These are phyloP conservation scores for Epinotia nisella DNA, from an alignment of 2,888 invertebrate genomes.

Conservation along the genomic window DNA sequence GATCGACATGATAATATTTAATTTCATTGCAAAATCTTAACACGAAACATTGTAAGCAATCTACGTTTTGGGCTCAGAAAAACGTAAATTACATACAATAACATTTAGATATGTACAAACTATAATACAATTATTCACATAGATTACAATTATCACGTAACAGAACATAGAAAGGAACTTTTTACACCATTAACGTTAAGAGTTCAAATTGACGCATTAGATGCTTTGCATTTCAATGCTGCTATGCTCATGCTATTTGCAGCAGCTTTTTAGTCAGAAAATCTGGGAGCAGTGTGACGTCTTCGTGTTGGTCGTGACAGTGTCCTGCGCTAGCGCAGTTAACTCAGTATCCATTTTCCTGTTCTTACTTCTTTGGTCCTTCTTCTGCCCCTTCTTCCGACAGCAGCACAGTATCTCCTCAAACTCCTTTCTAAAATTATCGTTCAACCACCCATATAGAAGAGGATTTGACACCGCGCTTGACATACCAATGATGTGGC, in stretches of 20 bases:
- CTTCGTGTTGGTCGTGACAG: constrained; percentile 75
- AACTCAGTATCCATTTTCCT: constrained; percentile 78
- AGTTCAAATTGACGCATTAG: constrained; percentile 65
- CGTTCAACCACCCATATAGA: constrained; percentile 96
- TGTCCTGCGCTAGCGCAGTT: constrained; percentile 75
- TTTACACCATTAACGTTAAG: constrained; percentile 60
- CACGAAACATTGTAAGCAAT: constrained; percentile 50
- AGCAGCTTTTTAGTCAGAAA: constrained; percentile 83
- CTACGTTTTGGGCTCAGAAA: constrained; percentile 81
- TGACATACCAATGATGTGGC: constrained; percentile 89
- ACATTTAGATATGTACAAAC: constrained; percentile 39
- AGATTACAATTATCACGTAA: constrained; percentile 49
- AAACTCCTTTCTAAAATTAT: constrained; percentile 96
- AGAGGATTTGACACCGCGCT: constrained; percentile 96
- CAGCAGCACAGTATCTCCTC: constrained; percentile 89
- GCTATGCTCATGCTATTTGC: constrained; percentile 74
- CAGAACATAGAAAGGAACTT: constrained; percentile 64
- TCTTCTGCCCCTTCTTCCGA: constrained; percentile 65
- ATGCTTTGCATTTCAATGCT: constrained; percentile 74
- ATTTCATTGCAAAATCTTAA: constrained; percentile 39
- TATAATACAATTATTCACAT: constrained; percentile 51
- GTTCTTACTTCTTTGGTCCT: constrained; percentile 69
- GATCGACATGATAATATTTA: constrained; percentile 33
- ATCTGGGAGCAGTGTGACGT: constrained; percentile 83
- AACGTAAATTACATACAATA: constrained; percentile 69